A percentile compares a stretch with the other conserved stretches of the same genome.
Evolutionary conservation across 1,140 invertebrate genomes (phyloP).

Genomic region (Cotesia vestalis): DNA sequence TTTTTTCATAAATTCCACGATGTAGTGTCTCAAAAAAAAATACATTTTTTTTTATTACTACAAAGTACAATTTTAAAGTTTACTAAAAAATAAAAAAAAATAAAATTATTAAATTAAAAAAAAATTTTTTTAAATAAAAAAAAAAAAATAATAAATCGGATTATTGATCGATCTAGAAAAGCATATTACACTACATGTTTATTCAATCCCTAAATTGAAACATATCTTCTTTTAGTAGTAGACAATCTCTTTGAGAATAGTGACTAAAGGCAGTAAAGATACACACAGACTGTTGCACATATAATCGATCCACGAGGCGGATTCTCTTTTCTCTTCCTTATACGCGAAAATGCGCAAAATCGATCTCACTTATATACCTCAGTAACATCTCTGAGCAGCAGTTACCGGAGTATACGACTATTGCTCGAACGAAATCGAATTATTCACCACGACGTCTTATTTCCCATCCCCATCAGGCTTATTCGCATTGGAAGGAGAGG

Average conservation of each 20-base stretch:
- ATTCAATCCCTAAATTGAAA: conserved; percentile 40
- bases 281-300: conserved; percentile 11
- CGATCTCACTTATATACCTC: conserved; percentile 34
- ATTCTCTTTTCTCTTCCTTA: conserved; percentile 36
- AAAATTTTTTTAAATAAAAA: neutral
- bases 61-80: too few relatives aligned
- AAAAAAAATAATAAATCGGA: conserved; percentile 15
- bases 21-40: too few relatives aligned
- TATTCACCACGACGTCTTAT: conserved; percentile 36
- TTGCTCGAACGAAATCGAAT: conserved; percentile 33
- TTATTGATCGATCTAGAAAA: conserved; percentile 32
- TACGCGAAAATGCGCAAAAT: conserved; percentile 38
- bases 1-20: too few relatives aligned
- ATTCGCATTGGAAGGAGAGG: too few relatives aligned
- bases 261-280: conserved; percentile 7
- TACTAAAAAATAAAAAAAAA: too few relatives aligned
- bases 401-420: too few relatives aligned
- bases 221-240: conserved; percentile 11
- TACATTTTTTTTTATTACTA: too few relatives aligned
- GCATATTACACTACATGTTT: conserved; percentile 35
- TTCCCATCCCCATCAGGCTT: conserved; percentile 33
- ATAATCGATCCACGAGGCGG: conserved; percentile 23
- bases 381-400: conserved; percentile 9
- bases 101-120: too few relatives aligned
- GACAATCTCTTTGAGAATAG: too few relatives aligned